These are phyloP conservation scores for Paralvinella palmiformis DNA, from an alignment of 1,140 invertebrate species.

Conservation along the genomic window DNA sequence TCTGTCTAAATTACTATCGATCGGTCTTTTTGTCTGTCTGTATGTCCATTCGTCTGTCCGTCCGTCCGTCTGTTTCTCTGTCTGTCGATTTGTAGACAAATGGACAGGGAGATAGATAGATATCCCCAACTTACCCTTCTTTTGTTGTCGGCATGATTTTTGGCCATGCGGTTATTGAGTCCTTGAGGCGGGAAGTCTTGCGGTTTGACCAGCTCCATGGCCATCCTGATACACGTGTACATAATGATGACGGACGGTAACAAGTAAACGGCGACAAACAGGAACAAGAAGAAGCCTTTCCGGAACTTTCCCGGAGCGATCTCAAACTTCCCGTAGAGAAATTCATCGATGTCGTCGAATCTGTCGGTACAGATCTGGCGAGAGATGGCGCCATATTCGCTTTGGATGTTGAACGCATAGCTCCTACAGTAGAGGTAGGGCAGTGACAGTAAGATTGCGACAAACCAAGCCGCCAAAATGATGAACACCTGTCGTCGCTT, in stretches of 20 bases:
- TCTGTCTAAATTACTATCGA: too few species aligned
- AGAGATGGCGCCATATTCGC: constrained; percentile 43
- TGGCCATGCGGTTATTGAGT: constrained; percentile 25
- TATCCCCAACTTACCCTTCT: constrained; percentile 27
- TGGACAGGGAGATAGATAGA: neutral
- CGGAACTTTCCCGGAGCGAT: constrained; percentile 37
- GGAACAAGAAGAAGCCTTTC: constrained; percentile 47
- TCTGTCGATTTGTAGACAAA: neutral
- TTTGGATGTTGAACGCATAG: constrained; percentile 35
- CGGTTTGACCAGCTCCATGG: constrained; percentile 41
- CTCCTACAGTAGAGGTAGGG: constrained; percentile 45
- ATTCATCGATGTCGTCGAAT: constrained; percentile 39
- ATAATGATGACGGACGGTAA: constrained; percentile 49
- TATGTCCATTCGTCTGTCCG: too few species aligned
- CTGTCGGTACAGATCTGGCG: constrained; percentile 47
- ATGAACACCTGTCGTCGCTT: constrained; percentile 47
- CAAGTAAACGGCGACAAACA: constrained; percentile 51
- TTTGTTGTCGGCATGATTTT: constrained; percentile 38
- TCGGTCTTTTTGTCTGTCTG: too few species aligned
- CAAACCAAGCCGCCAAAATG: constrained; percentile 47
- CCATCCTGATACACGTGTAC: constrained; percentile 50
- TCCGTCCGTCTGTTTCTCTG: neutral
- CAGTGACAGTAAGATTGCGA: constrained; percentile 43
- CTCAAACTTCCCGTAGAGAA: constrained; percentile 25
- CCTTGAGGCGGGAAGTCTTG: constrained; percentile 25